Base-by-base conservation (phyloP, 2,113 vertebrate species). In the Tachuris rubrigastra region DNA sequence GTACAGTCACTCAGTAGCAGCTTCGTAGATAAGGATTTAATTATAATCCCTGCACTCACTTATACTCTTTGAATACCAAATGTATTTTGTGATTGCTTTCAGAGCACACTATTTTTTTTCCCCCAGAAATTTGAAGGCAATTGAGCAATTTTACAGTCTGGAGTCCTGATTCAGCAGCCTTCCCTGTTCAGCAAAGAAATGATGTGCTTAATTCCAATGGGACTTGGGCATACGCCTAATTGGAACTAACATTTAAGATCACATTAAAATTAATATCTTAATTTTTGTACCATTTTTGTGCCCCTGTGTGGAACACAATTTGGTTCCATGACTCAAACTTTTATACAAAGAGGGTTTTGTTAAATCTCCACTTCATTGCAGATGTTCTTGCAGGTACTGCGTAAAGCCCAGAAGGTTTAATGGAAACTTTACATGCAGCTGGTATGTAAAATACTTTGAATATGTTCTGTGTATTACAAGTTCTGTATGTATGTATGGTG, bases 131-230 rank as follows among this genome's bases (percentile, higher is more conserved):
- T 93, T 96, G 93, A 95, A 96, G 92, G 95, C 96, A 96, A 93
- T 96, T 97, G 96, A 95, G 92, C 95, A 96, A 96, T 97, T 97
- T 97, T 96, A 94, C 96, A 94, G 94, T 94, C 73, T 90, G 58
- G 93, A 96, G 86, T 96, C 95, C 93, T 96, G 96, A 96, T 96
- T 96, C 96, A 96, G 96, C 96, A 97, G 92, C 83, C 90, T 95
- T 96, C 86, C 83, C 80, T 68, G 73, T 60, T 96, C 96, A 89
- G 94, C 80, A 94, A 78, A 89, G 86, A 92, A 97, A 95, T 93
- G 9, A 95, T 89, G 90, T 93, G 80, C 90, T 93, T 87, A 94
- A 95, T 84, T 96, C 92, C 95, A 93, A 75, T 84, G 95, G 83
- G 96, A 93, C 80, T 92, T 58, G 62, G 69, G 88, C 92, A 79